These are phyloP conservation scores for Apocrypta bakeri DNA, from an alignment of 1,140 invertebrate species.

Conservation along the genomic window DNA sequence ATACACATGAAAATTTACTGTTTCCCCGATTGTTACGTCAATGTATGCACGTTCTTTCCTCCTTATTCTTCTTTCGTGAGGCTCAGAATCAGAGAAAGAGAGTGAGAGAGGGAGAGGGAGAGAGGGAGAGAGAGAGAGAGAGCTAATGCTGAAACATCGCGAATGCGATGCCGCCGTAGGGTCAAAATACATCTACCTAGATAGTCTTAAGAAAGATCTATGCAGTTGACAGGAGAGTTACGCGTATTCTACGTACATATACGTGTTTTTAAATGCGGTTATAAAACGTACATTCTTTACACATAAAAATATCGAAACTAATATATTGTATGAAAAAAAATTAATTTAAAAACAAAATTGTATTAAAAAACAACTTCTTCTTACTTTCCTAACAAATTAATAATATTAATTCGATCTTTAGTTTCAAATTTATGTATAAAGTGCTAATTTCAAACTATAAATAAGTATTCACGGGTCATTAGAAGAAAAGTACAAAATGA, in stretches of 20 bases:
- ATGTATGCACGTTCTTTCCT: slow-evolving; percentile 14
- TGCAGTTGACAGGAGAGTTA: neutral
- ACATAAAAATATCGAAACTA: no score
- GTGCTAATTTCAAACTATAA: no score
- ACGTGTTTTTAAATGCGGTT: no score
- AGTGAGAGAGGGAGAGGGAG: no score
- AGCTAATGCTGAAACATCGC: neutral
- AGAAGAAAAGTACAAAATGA: slow-evolving; percentile 37
- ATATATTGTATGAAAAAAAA: no score
- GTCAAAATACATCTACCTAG: neutral
- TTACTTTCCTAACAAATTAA: no score
- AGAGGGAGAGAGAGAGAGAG: neutral
- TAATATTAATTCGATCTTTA: no score
- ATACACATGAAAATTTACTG: slow-evolving; percentile 69
- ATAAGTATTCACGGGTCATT: no score
- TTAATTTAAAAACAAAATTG: no score
- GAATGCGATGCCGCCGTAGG: neutral
- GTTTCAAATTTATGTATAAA: no score
- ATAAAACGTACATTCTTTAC: no score
- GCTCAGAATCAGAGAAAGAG: neutral
- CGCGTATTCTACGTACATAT: slow-evolving; percentile 7
- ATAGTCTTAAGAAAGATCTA: neutral
- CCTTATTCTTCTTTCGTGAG: neutral
- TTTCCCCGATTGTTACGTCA: slow-evolving; percentile 60
- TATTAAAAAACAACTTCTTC: no score